Base-by-base conservation (phyloP, 2,888 invertebrate species). In the Xanthia icteritia region DNA sequence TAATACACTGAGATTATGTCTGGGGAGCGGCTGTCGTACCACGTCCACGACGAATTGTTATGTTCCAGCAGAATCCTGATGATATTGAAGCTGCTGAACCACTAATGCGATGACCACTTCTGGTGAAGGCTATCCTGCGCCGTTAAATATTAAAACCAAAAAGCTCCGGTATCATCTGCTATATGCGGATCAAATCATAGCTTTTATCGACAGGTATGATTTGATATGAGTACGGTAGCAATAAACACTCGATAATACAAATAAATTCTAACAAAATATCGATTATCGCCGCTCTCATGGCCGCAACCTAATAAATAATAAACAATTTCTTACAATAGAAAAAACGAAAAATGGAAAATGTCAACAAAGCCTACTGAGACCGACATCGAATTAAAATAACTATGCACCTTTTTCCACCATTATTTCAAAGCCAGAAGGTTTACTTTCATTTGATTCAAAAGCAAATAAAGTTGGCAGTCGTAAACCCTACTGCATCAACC, bases 321-420 rank as follows among this genome's bases (percentile, higher is more conserved):
- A 88, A 88, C 87, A 85, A 87, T 87, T 87, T 86, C 88, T 85
- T 91, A 93, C 93, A 94, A 93, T 93, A 92, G 93, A 91, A 85
- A 93, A 92, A 93, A 92, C 91, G 93, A 93, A 91, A 93, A 91
- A 86, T 88, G 87, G 88, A 91, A 93, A 93, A 94, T 92, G 92
- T 94, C 93, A 94, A 93, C 93, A 93, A 91, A 91, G 82, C 86
- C 68, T 79, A 84, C 88, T 87, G 87, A 79, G 84, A 81, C 89
- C 88, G 84, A 85, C 88, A 82, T 87, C 86, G 81, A 84, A 77
- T 80, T 82, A 83, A 82, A 83, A 79, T 81, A 82, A 76, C 71
- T 67, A 39, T 74, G 27, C 74, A 76, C 58, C 4, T 15, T 4
- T 2, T 9, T 0, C 1, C n/a, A 72, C 36, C 65, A n/a, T 79